phyloP scores from a whole-genome alignment of 2,113 vertebrate species.

The Nibea coibor region DNA sequence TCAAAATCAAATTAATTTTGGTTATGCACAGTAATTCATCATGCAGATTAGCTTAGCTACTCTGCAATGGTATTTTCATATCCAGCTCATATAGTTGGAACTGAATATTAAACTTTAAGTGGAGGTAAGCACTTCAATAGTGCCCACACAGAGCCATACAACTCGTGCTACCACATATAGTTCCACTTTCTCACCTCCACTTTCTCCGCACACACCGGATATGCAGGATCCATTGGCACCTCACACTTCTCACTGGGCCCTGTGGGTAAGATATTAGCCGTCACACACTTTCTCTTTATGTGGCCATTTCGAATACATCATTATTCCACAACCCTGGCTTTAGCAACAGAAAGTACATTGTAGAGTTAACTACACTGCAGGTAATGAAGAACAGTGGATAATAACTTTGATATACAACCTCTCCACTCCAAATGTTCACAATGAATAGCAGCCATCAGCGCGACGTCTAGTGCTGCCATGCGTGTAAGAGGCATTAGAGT shows the following conservation, averaged over 20 bases:
- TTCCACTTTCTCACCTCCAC: conserved; percentile 75
- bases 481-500: conserved; percentile 46
- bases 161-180: conserved; percentile 14
- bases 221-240: conserved; percentile 73
- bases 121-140: not conserved
- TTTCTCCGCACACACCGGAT: conserved; percentile 80
- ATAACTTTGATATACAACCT: conserved; percentile 62
- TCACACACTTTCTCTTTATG: conserved; percentile 29
- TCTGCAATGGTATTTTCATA: not conserved
- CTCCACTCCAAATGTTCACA: conserved; percentile 26
- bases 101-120: not conserved
- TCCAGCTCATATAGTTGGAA: not conserved
- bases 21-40: not conserved
- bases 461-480: conserved; percentile 45
- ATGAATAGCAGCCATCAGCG: conserved; percentile 51
- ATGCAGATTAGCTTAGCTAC: not conserved
- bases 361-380: conserved; percentile 3
- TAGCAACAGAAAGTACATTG: conserved; percentile 43
- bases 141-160: not conserved
- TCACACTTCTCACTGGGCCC: conserved; percentile 69
- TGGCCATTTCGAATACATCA: conserved; percentile 38
- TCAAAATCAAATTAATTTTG: not conserved
- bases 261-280: conserved; percentile 42
- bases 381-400: conserved; percentile 57
- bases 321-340: conserved; percentile 40